phyloP scores from a whole-genome alignment of 2,113 vertebrate genomes.

The Corythaixoides concolor region DNA sequence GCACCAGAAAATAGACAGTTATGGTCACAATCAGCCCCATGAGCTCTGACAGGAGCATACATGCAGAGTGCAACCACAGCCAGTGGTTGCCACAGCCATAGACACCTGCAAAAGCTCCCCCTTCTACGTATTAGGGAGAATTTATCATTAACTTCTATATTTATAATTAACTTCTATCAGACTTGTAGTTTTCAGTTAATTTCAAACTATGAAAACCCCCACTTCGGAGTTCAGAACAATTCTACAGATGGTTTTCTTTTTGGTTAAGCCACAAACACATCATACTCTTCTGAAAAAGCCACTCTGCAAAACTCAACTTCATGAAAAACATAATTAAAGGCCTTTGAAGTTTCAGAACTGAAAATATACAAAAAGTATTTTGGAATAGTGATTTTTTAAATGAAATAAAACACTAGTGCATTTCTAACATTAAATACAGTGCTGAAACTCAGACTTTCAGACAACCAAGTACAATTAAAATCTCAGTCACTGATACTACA shows the following conservation, averaged over 20 bases:
- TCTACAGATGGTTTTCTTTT: background rate
- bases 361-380: background rate
- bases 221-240: background rate
- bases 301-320: background rate
- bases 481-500: background rate
- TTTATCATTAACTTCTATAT: background rate
- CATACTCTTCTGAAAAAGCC: background rate
- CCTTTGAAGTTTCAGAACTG: background rate
- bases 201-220: background rate
- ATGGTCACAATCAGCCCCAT: background rate
- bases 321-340: background rate
- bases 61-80: background rate
- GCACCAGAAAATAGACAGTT: background rate
- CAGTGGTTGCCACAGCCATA: too few relatives aligned
- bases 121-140: background rate
- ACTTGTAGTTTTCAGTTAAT: background rate
- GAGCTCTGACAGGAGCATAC: background rate
- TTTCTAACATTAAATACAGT: background rate
- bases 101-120: background rate
- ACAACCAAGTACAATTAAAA: background rate
- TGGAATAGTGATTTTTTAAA: background rate
- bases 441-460: background rate
- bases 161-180: background rate
- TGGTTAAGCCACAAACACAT: background rate
- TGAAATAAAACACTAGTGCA: background rate